Conservation (phyloP, 2,797 vertebrate species). For the Scolopax rusticola region DNA sequence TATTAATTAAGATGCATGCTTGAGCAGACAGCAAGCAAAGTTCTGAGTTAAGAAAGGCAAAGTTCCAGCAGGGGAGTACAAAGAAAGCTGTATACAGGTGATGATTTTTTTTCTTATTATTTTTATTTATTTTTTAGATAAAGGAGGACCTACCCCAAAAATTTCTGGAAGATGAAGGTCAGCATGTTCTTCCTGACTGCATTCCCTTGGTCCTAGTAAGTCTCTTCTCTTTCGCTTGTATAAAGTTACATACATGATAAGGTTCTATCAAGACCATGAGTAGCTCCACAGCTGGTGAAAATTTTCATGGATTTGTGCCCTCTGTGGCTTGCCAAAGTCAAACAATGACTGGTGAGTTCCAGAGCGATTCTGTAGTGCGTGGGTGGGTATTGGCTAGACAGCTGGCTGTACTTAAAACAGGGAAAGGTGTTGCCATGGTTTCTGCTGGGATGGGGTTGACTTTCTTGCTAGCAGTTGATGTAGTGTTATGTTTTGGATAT, state of each 20-base stretch:
- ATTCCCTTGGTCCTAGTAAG: background rate
- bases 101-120: background rate
- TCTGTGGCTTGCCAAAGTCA: background rate
- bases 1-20: constrained; percentile 69
- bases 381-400: background rate
- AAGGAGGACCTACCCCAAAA: background rate
- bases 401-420: background rate
- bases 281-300: background rate
- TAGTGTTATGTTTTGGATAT: background rate
- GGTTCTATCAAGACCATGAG: background rate
- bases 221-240: background rate
- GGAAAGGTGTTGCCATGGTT: background rate
- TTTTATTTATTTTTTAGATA: background rate
- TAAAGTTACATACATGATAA: background rate
- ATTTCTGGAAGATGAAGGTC: background rate
- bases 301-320: background rate
- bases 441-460: background rate
- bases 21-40: constrained; percentile 54
- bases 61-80: constrained; percentile 11
- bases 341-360: background rate
- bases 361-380: background rate
- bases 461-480: background rate
- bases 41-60: background rate
- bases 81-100: background rate
- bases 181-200: background rate